These are phyloP conservation scores for Pachliopta kotzebuea DNA, from an alignment of 2,888 invertebrate genomes.

Conservation along the genomic window DNA sequence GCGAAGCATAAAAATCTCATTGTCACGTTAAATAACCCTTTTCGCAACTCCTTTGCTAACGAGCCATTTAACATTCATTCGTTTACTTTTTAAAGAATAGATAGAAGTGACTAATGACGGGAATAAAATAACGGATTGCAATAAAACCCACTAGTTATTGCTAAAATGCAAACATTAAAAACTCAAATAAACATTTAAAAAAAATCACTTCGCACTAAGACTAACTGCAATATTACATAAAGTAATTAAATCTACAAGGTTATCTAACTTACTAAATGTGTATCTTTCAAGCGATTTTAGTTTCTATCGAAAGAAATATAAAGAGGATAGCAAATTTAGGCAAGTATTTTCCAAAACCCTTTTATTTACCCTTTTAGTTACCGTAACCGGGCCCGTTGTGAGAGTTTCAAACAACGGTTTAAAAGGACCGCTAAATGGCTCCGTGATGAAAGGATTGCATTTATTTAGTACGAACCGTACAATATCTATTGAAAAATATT, in stretches of 20 bases:
- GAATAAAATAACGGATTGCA: slow-evolving; percentile 44
- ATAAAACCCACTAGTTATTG: slow-evolving; percentile 48
- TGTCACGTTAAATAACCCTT: slow-evolving; percentile 46
- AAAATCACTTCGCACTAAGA: slow-evolving; percentile 42
- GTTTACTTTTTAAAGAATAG: slow-evolving; percentile 14
- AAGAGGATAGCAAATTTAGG: slow-evolving; percentile 8
- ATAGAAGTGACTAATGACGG: slow-evolving; percentile 20
- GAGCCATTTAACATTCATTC: slow-evolving; percentile 29
- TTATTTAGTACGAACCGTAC: slow-evolving; percentile 56
- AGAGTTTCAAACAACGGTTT: slow-evolving; percentile 45
- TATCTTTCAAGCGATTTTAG: slow-evolving; percentile 3
- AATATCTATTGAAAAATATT: slow-evolving; percentile 48
- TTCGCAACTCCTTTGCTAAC: slow-evolving; percentile 59
- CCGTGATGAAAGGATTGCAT: slow-evolving; percentile 70
- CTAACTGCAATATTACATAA: slow-evolving; percentile 52
- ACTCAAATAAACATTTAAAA: slow-evolving; percentile 46
- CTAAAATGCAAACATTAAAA: slow-evolving; percentile 49
- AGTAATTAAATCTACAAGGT: slow-evolving; percentile 33
- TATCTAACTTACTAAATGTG: slow-evolving; percentile 5
- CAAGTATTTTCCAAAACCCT: slow-evolving; percentile 30
- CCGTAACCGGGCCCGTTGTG: slow-evolving; percentile 66
- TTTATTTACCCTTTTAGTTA: slow-evolving; percentile 66
- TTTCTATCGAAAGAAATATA: not conserved
- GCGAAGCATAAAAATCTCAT: slow-evolving; percentile 27
- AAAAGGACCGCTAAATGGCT: slow-evolving; percentile 66